Percentiles rank a stretch among this genome's conserved stretches.
These are phyloP conservation scores for Microtus agrestis DNA, from an alignment of 2,797 vertebrate species.

Conservation along the genomic window DNA sequence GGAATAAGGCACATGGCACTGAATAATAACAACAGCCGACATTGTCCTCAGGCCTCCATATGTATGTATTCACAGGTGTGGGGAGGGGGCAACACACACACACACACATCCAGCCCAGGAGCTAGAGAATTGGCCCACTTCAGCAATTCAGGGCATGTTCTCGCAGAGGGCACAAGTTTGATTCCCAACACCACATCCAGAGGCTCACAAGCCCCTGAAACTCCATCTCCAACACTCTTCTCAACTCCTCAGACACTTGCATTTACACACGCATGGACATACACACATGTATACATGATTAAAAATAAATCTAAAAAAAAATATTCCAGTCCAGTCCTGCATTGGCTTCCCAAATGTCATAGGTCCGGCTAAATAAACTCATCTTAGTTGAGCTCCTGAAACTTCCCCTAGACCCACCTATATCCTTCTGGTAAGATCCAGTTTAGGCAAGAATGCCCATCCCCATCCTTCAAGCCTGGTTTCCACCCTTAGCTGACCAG, in stretches of 20 bases:
- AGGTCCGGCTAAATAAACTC: neutral
- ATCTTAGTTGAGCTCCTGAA: neutral
- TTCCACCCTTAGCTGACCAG: neutral
- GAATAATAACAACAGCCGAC: neutral
- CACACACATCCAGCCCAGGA: no score
- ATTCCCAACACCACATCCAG: neutral
- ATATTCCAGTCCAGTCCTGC: neutral
- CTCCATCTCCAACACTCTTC: neutral
- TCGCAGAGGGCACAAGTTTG: neutral
- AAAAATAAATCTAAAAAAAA: neutral
- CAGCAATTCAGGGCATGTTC: neutral
- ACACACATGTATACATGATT: neutral
- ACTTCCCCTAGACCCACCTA: neutral
- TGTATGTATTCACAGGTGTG: no score
- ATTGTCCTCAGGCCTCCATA: neutral
- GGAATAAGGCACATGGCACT: neutral
- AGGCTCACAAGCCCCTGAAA: neutral
- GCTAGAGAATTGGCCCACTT: no score
- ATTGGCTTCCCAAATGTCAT: neutral
- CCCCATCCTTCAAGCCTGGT: neutral
- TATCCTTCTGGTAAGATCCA: neutral
- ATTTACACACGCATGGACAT: neutral
- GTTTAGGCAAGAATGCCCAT: neutral
- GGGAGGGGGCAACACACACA: neutral
- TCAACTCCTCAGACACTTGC: neutral